A percentile compares a stretch with the other conserved stretches of the same genome.
Evolutionary conservation across 2,888 invertebrate species (phyloP).

Genomic region (Idaea straminata): DNA sequence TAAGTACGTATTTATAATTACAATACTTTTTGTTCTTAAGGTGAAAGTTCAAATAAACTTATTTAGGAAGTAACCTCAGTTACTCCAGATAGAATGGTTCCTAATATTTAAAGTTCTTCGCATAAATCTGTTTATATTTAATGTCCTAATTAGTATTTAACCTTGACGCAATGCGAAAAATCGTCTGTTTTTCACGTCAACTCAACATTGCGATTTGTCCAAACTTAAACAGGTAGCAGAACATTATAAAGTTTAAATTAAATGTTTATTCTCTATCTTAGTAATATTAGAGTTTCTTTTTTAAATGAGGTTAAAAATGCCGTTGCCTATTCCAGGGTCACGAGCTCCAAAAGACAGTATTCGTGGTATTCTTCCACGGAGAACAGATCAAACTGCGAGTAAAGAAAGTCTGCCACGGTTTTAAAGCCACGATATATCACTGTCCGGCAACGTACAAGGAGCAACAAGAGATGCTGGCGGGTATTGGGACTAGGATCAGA

Average conservation of each 20-base stretch:
- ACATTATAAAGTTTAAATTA: neutral
- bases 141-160: neutral
- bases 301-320: neutral
- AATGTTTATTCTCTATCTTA: no score
- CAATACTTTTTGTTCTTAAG: neutral
- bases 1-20: neutral
- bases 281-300: no score
- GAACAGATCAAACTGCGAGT: slow-evolving; percentile 86
- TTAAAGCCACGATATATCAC: slow-evolving; percentile 87
- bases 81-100: neutral
- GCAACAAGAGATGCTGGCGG: slow-evolving; percentile 85
- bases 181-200: neutral
- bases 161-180: neutral
- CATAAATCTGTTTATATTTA: neutral
- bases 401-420: slow-evolving; percentile 89
- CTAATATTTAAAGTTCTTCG: neutral
- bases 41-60: neutral
- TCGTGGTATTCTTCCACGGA: slow-evolving; percentile 85
- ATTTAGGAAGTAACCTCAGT: neutral
- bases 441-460: slow-evolving; percentile 88
- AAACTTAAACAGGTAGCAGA: neutral
- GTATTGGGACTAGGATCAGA: slow-evolving; percentile 86
- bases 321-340: slow-evolving; percentile 77
- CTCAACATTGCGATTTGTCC: neutral
- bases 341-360: slow-evolving; percentile 85